phyloP scores from a whole-genome alignment of 2,113 vertebrate genomes.

The Melospiza georgiana region DNA sequence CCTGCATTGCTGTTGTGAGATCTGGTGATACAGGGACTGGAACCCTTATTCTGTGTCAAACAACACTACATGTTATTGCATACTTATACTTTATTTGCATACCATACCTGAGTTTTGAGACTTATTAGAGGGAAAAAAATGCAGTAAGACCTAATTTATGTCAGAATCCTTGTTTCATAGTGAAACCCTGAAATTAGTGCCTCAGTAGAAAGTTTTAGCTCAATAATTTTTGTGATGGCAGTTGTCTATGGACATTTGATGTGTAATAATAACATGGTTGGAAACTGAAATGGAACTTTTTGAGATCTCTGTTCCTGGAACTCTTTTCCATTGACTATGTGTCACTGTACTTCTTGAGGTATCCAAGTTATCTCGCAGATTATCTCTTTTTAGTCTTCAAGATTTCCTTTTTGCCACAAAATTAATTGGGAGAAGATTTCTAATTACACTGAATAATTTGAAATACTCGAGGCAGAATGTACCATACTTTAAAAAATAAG shows the following conservation, averaged over 20 bases:
- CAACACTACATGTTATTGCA: background rate
- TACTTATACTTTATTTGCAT: background rate
- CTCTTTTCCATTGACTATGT: background rate
- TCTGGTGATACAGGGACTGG: background rate
- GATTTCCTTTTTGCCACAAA: constrained; percentile 12
- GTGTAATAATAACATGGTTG: background rate
- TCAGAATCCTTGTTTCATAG: background rate
- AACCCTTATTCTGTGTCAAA: background rate
- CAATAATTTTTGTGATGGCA: background rate
- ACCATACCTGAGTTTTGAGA: background rate
- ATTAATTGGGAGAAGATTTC: background rate
- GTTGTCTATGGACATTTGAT: background rate
- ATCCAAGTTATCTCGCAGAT: background rate
- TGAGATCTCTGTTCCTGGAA: background rate
- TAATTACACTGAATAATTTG: background rate
- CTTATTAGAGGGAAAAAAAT: background rate
- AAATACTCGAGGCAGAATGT: constrained; percentile 4
- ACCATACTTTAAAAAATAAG: background rate
- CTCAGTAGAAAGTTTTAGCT: background rate
- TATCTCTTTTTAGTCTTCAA: background rate
- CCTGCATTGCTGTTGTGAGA: background rate
- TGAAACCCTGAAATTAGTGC: background rate
- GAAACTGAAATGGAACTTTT: background rate
- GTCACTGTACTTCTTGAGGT: background rate
- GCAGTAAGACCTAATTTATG: background rate